These are phyloP conservation scores for Chymomyza procnemis DNA, from an alignment of 2,888 invertebrate species.

Conservation along the genomic window DNA sequence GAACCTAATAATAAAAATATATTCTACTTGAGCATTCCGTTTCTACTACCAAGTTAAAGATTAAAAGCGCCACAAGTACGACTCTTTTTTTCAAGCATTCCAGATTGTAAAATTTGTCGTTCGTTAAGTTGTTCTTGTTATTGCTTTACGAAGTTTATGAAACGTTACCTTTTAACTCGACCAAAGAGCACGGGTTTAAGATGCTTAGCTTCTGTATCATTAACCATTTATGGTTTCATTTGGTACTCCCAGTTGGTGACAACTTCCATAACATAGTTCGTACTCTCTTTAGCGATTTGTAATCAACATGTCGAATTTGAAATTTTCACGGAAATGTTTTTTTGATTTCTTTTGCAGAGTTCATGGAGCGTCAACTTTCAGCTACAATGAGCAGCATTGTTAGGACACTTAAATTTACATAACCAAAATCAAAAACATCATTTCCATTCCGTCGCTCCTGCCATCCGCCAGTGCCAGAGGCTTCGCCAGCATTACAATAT, in stretches of 20 bases:
- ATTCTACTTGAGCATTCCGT: too few species aligned
- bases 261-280: neutral
- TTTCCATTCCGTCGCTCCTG: slow-evolving; percentile 51
- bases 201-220: neutral
- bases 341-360: slow-evolving; percentile 2
- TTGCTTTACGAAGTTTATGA: too few species aligned
- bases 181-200: neutral
- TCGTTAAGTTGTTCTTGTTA: too few species aligned
- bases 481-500: neutral
- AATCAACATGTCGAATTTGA: neutral
- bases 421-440: slow-evolving; percentile 75
- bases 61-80: too few species aligned
- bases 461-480: neutral
- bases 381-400: slow-evolving; percentile 70
- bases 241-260: neutral
- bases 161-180: too few species aligned
- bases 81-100: too few species aligned
- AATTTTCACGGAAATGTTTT: slow-evolving; percentile 25
- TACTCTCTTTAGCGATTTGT: neutral
- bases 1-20: too few species aligned
- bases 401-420: slow-evolving; percentile 75
- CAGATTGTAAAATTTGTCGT: too few species aligned
- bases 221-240: neutral
- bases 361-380: slow-evolving; percentile 47
- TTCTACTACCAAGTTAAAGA: too few species aligned